Base-by-base conservation (phyloP, 1,140 invertebrate species). In the Rhagoletis pomonella region DNA sequence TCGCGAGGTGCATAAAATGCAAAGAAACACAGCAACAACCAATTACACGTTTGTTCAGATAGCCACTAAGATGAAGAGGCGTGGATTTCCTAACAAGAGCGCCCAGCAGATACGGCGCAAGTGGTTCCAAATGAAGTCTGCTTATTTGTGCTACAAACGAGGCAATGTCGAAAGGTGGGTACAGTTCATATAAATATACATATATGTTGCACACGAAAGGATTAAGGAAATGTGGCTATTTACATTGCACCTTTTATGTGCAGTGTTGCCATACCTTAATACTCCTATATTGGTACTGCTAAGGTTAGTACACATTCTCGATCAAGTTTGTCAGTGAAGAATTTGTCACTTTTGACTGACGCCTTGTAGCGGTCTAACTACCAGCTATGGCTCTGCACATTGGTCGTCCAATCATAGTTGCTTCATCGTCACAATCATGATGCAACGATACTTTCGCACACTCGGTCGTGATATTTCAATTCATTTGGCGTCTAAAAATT, bases 91-190 rank as follows among this genome's bases (percentile, higher is more conserved):
- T 6, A 92, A 92, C 47, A 92, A 92, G 88, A 90, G 90, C 1
- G 90, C 91, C 9, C 90, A 91, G 1, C 91, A 92, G 88, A 90
- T 92, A 3, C 77, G 91, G 86, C 88, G 91, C 10, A 92, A 92
- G 60, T 92, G 91, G 91, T 92, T 92, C 88, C 91, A 92, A 87
- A 92, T 92, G 91, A 92, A 92, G 62, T 92, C 91, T 5, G 91
- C 91, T 0, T 92, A 92, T 86, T 89, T 92, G 0, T 92, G 91
- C 39, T 92, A 91, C 17, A 92, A 92, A 50, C 92, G 92, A 44
- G 91, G 91, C 0, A 92, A 92, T n/a, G 88, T 89, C 1, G 91
- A 92, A 47, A 85, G 91, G 0, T 85, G 90, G 2, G 90, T 92
- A 65, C 50, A 47, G 29, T 17, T 14, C 7, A 62, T 44, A 55